Base-by-base conservation (phyloP, 2,797 vertebrate species). In the Helostoma temminkii region DNA sequence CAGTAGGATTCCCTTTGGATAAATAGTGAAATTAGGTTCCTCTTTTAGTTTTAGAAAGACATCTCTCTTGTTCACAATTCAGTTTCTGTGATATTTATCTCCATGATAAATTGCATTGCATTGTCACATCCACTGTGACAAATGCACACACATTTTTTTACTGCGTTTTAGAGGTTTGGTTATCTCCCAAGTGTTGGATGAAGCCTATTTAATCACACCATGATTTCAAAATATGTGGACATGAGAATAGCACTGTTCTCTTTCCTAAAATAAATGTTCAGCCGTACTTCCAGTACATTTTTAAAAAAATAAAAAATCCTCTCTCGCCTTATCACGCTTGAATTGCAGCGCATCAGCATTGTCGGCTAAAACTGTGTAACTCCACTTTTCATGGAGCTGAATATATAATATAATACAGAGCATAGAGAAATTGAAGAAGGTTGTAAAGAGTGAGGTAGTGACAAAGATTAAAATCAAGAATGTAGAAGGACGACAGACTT, bases 51-150 rank as follows among this genome's bases (percentile, higher is more conserved):
- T 9, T 19, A 43, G 6, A 14, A 47, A 58, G 46, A 32, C 18
- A 9, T 78, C 52, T 50, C 14, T 60, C 48, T 30, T n/a, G 2
- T 59, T 77, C 45, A 60, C 65, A 70, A 78, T 67, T 74, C 79
- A 59, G 24, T 12, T 18, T 48, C 16, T 24, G 54, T 37, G 71
- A 78, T 76, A 24, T 59, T 65, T 66, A 72, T 76, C 69, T 64
- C 47, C 0, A 3, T 69, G 66, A 81, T 69, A 34, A 56, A 79
- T 49, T 21, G 39, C 36, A 45, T 11, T 12, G 18, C 28, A 1
- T 34, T 74, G 60, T 42, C 49, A 61, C 71, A 76, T 58, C 49
- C 32, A n/a, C 49, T 43, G 34, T 57, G 66, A 77, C 61, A 49
- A 64, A 76, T 50, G 47, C 28, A 26, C 37, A 66, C 64, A 32